These are phyloP conservation scores for Chironomus riparius DNA, from an alignment of 2,888 invertebrate genomes.

Conservation along the genomic window DNA sequence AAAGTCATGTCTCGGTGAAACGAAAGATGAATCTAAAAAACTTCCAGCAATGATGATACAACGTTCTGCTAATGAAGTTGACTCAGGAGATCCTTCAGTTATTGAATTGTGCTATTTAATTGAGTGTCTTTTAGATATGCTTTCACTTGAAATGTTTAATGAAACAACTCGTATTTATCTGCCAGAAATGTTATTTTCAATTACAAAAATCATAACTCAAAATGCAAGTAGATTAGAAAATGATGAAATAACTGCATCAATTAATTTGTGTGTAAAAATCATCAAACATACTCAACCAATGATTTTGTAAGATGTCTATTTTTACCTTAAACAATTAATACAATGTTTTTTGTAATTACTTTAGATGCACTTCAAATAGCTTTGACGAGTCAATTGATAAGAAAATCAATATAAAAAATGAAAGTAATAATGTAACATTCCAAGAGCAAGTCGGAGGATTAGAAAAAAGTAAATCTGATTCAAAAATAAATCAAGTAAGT, in stretches of 20 bases:
- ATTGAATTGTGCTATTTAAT: conserved; percentile 62
- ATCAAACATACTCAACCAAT: conserved; percentile 65
- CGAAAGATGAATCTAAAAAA: conserved; percentile 29
- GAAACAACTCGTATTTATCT: conserved; percentile 69
- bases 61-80: conserved; percentile 44
- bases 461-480: conserved; percentile 60
- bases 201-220: conserved; percentile 51
- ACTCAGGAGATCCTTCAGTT: conserved; percentile 53
- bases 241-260: conserved; percentile 53
- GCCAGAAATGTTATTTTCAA: conserved; percentile 62
- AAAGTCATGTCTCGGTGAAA: conserved; percentile 37
- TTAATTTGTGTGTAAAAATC: conserved; percentile 62
- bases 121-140: conserved; percentile 65
- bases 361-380: conserved; percentile 4
- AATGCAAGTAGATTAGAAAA: conserved; percentile 43
- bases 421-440: conserved; percentile 22
- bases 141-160: conserved; percentile 64
- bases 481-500: conserved; percentile 47
- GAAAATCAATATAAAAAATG: conserved; percentile 19
- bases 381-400: background rate
- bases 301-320: conserved; percentile 38
- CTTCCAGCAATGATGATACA: background rate
- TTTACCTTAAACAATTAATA: too few relatives aligned
- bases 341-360: background rate
- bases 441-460: conserved; percentile 33